These are phyloP conservation scores for Pangasianodon gigas DNA, from an alignment of 2,113 vertebrate genomes.

Conservation along the genomic window DNA sequence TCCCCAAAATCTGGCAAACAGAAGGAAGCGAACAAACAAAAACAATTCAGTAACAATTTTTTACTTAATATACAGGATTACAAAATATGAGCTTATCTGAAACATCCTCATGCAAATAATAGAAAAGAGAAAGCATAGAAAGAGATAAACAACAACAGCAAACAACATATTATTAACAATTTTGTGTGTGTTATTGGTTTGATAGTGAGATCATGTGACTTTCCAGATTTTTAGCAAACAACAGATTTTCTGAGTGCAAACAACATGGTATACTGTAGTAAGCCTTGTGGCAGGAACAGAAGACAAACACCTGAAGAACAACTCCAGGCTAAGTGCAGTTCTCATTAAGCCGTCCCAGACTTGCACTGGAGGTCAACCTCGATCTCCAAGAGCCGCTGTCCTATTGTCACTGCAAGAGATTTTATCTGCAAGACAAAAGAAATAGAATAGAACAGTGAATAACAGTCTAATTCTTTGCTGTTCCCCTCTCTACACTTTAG, in stretches of 20 bases:
- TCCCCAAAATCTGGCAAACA: conserved; percentile 34
- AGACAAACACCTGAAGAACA: not conserved
- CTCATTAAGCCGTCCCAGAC: conserved; percentile 5
- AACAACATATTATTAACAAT: not conserved
- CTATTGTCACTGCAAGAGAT: conserved; percentile 69
- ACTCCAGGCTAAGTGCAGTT: not conserved
- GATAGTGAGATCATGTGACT: not conserved
- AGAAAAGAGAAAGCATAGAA: not conserved
- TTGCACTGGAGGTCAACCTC: conserved; percentile 57
- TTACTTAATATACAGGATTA: conserved; percentile 1
- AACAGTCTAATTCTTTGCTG: not conserved
- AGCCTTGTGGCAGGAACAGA: not conserved
- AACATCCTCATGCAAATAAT: not conserved
- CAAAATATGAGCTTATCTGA: not conserved
- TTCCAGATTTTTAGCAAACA: not conserved
- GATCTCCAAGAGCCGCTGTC: conserved; percentile 66
- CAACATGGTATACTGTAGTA: not conserved
- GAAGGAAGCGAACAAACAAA: conserved; percentile 10
- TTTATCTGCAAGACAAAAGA: conserved; percentile 66
- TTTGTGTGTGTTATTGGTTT: not conserved
- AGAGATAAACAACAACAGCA: not conserved
- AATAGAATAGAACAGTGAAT: not conserved
- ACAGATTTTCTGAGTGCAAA: not conserved
- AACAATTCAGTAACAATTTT: conserved; percentile 4
- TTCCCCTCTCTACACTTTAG: not conserved